These are phyloP conservation scores for Canis aureus DNA, from an alignment of 2,113 vertebrate species.

Conservation along the genomic window DNA sequence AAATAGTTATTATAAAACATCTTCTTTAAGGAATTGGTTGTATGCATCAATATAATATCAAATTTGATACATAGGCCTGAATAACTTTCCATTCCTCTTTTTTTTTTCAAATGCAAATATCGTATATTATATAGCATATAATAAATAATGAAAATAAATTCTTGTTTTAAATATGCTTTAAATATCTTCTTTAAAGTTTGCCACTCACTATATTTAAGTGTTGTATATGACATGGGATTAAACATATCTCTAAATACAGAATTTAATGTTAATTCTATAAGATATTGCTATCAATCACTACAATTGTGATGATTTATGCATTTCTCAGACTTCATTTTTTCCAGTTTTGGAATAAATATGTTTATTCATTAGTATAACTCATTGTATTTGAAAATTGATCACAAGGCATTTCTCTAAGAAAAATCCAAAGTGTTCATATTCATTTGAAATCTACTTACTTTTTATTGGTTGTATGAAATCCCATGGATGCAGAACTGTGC, in stretches of 20 bases:
- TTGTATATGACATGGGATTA: not conserved
- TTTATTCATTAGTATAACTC: not conserved
- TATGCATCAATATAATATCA: not conserved
- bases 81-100: not conserved
- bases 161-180: not conserved
- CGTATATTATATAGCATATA: not conserved
- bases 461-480: not conserved
- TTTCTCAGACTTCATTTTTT: not conserved
- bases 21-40: not conserved
- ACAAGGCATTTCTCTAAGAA: not conserved
- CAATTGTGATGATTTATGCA: not conserved
- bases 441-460: not conserved
- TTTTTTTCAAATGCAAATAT: not conserved
- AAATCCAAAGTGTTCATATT: not conserved
- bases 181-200: not conserved
- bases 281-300: not conserved
- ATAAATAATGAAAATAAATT: not conserved
- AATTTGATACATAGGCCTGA: not conserved
- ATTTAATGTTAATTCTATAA: not conserved
- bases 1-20: not conserved
- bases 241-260: not conserved
- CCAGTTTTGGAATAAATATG: not conserved
- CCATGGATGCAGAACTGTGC: accelerated
- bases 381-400: not conserved
- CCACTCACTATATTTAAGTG: not conserved